These are phyloP conservation scores for Micromys minutus DNA, from an alignment of 2,113 vertebrate genomes.

Conservation along the genomic window DNA sequence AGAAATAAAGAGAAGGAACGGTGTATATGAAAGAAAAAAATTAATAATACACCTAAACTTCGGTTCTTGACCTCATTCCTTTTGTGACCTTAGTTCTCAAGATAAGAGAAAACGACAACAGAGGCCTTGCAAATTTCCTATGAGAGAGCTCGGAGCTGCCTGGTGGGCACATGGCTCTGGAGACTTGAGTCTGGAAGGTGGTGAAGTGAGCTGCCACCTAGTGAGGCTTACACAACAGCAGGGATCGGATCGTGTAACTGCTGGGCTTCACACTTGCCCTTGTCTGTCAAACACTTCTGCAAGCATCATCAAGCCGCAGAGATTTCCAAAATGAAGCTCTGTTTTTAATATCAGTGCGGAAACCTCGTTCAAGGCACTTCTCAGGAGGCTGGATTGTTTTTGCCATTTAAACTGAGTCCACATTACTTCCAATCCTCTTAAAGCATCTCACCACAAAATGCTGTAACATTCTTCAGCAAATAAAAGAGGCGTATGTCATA, in stretches of 20 bases:
- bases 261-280: conserved; percentile 90
- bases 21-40: not conserved
- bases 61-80: not conserved
- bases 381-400: conserved; percentile 15
- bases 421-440: conserved; percentile 2
- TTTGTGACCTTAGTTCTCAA: not conserved
- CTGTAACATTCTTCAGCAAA: conserved; percentile 3
- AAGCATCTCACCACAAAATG: conserved; percentile 50
- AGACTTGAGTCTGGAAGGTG: conserved; percentile 86
- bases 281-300: conserved; percentile 96
- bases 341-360: conserved; percentile 72
- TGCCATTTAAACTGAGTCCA: conserved; percentile 65
- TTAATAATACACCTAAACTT: not conserved
- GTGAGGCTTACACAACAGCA: conserved; percentile 86
- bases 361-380: conserved; percentile 67
- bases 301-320: conserved; percentile 89
- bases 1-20: conserved; percentile 38
- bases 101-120: not conserved
- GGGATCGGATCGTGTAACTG: conserved; percentile 95
- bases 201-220: conserved; percentile 88
- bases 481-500: conserved; percentile 27
- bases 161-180: conserved; percentile 73
- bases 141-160: conserved; percentile 51
- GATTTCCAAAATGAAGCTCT: conserved; percentile 85
- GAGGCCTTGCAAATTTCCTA: not conserved